Conservation (phyloP, 2,888 invertebrate species). For the Pardosa pseudoannulata region DNA sequence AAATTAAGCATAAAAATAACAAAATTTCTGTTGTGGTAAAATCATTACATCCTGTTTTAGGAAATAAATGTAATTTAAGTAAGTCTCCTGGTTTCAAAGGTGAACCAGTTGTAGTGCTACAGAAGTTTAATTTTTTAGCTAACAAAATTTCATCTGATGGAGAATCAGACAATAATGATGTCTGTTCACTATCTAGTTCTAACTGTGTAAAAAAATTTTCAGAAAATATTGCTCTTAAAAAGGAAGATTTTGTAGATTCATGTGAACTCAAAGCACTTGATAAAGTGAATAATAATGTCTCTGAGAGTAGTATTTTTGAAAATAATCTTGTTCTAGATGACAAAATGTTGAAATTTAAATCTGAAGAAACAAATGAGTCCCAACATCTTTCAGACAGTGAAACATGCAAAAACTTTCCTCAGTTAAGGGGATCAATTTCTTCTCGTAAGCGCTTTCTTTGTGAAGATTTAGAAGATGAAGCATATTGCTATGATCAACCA, state of each 20-base stretch:
- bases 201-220: slow-evolving; percentile 24
- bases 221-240: slow-evolving; percentile 19
- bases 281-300: slow-evolving; percentile 59
- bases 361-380: slow-evolving; percentile 32
- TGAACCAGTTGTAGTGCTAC: slow-evolving; percentile 61
- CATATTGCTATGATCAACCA: slow-evolving; percentile 93
- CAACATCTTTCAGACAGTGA: slow-evolving; percentile 65
- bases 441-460: slow-evolving; percentile 87
- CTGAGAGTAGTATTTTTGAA: not conserved
- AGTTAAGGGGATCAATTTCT: slow-evolving; percentile 86
- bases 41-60: not conserved
- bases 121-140: slow-evolving; percentile 52
- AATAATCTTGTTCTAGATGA: slow-evolving; percentile 58
- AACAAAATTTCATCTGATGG: slow-evolving; percentile 29
- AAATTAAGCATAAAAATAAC: slow-evolving; percentile 27
- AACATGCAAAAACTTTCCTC: slow-evolving; percentile 74
- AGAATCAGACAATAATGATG: slow-evolving; percentile 32
- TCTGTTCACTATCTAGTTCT: slow-evolving; percentile 15
- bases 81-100: slow-evolving; percentile 43
- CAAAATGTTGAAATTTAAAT: slow-evolving; percentile 40
- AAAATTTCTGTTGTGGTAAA: slow-evolving; percentile 35
- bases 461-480: slow-evolving; percentile 93
- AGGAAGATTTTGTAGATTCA: slow-evolving; percentile 14
- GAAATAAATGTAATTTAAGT: slow-evolving; percentile 33
- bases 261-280: slow-evolving; percentile 32